Percentiles rank a stretch among this genome's conserved stretches.
Evolutionary conservation across 2,797 vertebrate species (phyloP).

Genomic region (Falco novaeseelandiae): DNA sequence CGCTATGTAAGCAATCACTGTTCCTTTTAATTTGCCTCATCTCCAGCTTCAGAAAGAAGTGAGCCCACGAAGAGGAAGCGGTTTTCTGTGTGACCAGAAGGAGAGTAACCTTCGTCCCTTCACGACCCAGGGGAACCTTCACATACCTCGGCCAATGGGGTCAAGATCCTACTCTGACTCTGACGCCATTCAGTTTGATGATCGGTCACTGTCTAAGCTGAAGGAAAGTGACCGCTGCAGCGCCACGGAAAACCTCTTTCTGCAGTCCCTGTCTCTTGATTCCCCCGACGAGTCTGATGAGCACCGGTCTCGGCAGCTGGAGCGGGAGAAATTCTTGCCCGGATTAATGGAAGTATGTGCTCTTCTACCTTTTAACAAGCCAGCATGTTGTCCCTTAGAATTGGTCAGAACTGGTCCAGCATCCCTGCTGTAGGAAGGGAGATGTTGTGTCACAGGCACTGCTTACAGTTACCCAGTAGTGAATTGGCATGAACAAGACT

Average conservation of each 20-base stretch:
- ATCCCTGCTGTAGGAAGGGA: neutral
- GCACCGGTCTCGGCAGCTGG: slow-evolving; percentile 77
- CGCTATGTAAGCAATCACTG: neutral
- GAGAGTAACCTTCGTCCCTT: slow-evolving; percentile 74
- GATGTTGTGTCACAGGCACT: neutral
- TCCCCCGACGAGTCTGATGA: slow-evolving; percentile 81
- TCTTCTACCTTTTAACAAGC: neutral
- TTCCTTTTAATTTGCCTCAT: neutral
- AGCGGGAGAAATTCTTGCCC: slow-evolving; percentile 85
- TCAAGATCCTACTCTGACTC: slow-evolving; percentile 85
- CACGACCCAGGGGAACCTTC: slow-evolving; percentile 79
- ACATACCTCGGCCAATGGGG: slow-evolving; percentile 48
- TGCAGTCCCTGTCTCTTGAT: slow-evolving; percentile 90
- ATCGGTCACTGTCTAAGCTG: slow-evolving; percentile 80
- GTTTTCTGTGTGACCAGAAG: slow-evolving; percentile 71
- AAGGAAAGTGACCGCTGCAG: slow-evolving; percentile 83
- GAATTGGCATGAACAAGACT: neutral
- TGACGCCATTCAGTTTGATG: slow-evolving; percentile 81
- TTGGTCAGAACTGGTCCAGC: neutral
- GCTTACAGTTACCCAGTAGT: neutral
- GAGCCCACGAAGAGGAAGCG: slow-evolving; percentile 68
- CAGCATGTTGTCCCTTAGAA: rapidly evolving
- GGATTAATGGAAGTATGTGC: slow-evolving; percentile 84
- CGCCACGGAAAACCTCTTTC: slow-evolving; percentile 88
- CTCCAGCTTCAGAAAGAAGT: slow-evolving; percentile 87